phyloP scores from a whole-genome alignment of 2,888 invertebrate species.

The Latrodectus hesperus region DNA sequence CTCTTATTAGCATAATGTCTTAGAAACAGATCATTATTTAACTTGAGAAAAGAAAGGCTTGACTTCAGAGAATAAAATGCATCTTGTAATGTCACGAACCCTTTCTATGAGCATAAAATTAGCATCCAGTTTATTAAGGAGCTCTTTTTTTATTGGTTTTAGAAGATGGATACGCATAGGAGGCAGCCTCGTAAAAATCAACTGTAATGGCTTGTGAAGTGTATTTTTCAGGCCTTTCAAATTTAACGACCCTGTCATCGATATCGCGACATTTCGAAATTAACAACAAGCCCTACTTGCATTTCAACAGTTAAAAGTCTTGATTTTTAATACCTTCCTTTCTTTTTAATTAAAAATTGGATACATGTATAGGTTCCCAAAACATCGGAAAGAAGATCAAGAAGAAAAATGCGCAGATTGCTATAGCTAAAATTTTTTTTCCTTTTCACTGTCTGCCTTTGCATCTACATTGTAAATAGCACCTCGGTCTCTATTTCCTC shows the following conservation, averaged over 20 bases:
- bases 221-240: not conserved
- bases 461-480: not conserved
- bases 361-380: not conserved
- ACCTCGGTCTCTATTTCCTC: not conserved
- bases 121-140: too few species aligned
- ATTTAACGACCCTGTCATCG: slow-evolving; percentile 2
- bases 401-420: not conserved
- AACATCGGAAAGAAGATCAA: not conserved
- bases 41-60: too few species aligned
- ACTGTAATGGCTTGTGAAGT: not conserved
- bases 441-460: not conserved
- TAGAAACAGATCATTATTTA: too few species aligned
- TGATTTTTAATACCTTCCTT: not conserved
- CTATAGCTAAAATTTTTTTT: not conserved
- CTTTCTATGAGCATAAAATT: too few species aligned
- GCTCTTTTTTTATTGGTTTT: too few species aligned
- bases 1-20: too few species aligned
- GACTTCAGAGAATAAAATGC: too few species aligned
- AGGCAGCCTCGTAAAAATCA: not conserved
- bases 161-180: not conserved
- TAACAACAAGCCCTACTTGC: not conserved
- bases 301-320: not conserved
- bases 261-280: not conserved
- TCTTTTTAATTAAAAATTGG: not conserved
- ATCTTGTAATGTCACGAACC: too few species aligned